Evolutionary conservation across 2,797 vertebrate species (phyloP).

Genomic region (Centroberyx gerrardi): DNA sequence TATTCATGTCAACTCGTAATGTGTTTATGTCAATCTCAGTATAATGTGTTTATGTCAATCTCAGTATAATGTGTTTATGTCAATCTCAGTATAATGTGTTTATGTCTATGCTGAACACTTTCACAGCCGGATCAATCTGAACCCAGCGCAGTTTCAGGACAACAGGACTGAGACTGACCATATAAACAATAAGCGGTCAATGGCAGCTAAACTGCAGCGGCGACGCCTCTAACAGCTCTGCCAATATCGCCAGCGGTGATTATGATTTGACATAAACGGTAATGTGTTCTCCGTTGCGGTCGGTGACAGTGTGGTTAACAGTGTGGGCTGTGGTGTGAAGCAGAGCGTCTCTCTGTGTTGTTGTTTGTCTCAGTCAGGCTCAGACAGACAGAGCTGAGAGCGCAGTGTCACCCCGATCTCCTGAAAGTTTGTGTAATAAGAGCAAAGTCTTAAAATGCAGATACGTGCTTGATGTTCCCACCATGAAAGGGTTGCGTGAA

Average conservation of each 20-base stretch:
- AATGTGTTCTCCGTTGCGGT: background rate
- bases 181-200: background rate
- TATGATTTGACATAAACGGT: background rate
- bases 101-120: background rate
- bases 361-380: no score
- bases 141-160: background rate
- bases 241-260: background rate
- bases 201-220: background rate
- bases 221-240: slow-evolving; percentile 2
- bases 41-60: background rate
- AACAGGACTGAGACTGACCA: background rate
- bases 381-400: no score
- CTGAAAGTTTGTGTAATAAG: no score
- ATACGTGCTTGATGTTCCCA: no score
- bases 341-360: no score
- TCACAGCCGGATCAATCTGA: background rate
- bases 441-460: no score
- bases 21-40: background rate
- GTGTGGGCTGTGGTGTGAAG: background rate
- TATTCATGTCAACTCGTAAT: background rate
- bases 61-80: background rate
- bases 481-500: no score
- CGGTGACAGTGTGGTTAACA: background rate
- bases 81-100: background rate
- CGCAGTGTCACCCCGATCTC: no score